phyloP scores from a whole-genome alignment of 1,140 invertebrate species.

The Asbolus verrucosus region DNA sequence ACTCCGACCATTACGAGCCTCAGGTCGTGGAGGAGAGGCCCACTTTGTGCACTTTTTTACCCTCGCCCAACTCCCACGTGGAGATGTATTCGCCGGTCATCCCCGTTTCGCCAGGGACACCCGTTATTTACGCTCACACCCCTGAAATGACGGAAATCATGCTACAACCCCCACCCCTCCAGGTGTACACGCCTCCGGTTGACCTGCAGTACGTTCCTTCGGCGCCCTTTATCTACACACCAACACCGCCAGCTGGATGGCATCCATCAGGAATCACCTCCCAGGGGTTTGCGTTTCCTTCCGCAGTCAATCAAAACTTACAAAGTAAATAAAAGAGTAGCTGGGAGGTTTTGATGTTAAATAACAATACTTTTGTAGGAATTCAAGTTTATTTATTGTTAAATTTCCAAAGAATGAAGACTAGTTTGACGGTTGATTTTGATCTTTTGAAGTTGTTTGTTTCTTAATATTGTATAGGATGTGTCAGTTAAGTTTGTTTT shows the following conservation, averaged over 20 bases:
- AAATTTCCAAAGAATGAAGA: too few relatives aligned
- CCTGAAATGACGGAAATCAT: slow-evolving; percentile 52
- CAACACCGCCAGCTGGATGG: slow-evolving; percentile 55
- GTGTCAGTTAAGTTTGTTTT: too few relatives aligned
- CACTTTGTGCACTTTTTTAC: background rate
- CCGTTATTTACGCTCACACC: slow-evolving; percentile 53
- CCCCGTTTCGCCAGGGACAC: slow-evolving; percentile 51
- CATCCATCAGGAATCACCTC: slow-evolving; percentile 56
- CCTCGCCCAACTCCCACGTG: slow-evolving; percentile 36
- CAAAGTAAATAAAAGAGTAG: slow-evolving; percentile 9
- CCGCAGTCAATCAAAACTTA: slow-evolving; percentile 34
- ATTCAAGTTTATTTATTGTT: too few relatives aligned
- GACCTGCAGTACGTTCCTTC: slow-evolving; percentile 58
- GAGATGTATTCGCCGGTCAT: slow-evolving; percentile 53
- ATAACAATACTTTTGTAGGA: too few relatives aligned
- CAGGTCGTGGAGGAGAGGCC: background rate
- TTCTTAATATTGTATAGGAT: too few relatives aligned
- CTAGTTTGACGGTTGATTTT: too few relatives aligned
- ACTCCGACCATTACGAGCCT: background rate
- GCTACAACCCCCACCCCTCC: slow-evolving; percentile 47
- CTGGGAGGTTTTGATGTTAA: too few relatives aligned
- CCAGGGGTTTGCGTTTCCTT: slow-evolving; percentile 62
- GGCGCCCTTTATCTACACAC: slow-evolving; percentile 56
- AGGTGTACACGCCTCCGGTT: slow-evolving; percentile 53
- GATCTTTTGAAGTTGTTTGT: too few relatives aligned